Evolutionary conservation across 2,797 vertebrate genomes (phyloP), one percentile per base, ranked within the genome.

Genomic region (Threskiornis aethiopicus): DNA sequence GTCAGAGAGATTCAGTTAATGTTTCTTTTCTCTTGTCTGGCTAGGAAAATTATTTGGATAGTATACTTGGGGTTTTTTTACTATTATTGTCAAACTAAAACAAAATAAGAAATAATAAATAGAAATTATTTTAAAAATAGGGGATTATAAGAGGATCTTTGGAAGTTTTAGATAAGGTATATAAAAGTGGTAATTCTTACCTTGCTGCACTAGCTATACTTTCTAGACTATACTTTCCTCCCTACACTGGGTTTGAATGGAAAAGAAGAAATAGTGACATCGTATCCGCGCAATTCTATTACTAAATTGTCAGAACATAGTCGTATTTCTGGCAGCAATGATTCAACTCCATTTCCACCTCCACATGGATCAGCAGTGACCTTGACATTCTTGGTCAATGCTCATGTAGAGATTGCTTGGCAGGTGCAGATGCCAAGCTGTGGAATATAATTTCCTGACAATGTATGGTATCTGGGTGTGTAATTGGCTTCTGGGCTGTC

Each of bases 331-430:
- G 84, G 81, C 94, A 93, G 90, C 80, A 58, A 4, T 72, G 95
- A 81, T 90, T 94, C 97, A 79, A 75, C 82, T 96, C 96, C 84
- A 97, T 97, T 97, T 89, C 80, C 96, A 96, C 95, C 89, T 97
- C 90, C 93, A 75, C 90, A 9, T 9, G 93, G 87, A 87, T 90
- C 95, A 71, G 80, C 37, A 21, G 80, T 10, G 65, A 79, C 87
- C 94, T 77, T 81, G 94, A 26, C 67, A 15, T 35, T 33, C 54
- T 49, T 51, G 83, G 94, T 81, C 91, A 71, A 16, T 7, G 83
- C 92, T 59, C 37, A 18, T 17, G 81, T 14, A 22, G 82, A 28
- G 76, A 80, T 70, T 79, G 84, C 81, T 61, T 62, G 82, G 89
- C 80, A 39, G 87, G 76, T 10, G 4, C 62, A 13, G 94, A 64